Conservation (phyloP, 2,113 vertebrate species). For the Bambusicola thoracicus region DNA sequence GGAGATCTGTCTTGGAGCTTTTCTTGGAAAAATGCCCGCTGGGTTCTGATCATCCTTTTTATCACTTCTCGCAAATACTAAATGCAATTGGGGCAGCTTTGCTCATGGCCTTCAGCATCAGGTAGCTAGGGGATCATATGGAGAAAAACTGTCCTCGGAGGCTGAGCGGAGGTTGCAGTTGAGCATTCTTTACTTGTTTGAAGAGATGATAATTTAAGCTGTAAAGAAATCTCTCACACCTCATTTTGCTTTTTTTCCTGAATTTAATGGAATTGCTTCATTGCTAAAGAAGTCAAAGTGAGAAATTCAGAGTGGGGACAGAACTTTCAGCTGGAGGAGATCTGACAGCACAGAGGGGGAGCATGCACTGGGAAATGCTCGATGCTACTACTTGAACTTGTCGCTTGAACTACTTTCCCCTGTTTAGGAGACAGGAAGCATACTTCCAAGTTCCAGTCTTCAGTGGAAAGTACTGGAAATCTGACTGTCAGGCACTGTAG, state of each 20-base stretch:
- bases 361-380: rapidly evolving
- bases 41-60: background rate
- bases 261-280: background rate
- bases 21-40: background rate
- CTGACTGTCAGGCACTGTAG: background rate
- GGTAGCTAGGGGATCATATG: rapidly evolving
- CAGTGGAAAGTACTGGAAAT: background rate
- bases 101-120: background rate
- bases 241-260: background rate
- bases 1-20: background rate
- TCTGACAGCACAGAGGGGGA: background rate
- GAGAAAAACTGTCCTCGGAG: background rate
- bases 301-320: background rate
- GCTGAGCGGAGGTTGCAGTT: background rate
- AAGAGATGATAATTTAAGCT: background rate
- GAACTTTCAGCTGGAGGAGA: background rate
- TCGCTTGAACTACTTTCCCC: background rate
- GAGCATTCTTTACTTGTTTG: background rate
- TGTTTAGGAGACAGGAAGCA: rapidly evolving
- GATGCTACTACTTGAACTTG: too few relatives aligned
- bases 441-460: background rate
- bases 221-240: background rate
- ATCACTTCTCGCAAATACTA: background rate
- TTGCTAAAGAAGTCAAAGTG: rapidly evolving
- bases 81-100: background rate